A percentile compares a stretch with the other conserved stretches of the same genome.
Conservation (phyloP, 2,113 vertebrate genomes). For the Cyprinodon variegatus region DNA sequence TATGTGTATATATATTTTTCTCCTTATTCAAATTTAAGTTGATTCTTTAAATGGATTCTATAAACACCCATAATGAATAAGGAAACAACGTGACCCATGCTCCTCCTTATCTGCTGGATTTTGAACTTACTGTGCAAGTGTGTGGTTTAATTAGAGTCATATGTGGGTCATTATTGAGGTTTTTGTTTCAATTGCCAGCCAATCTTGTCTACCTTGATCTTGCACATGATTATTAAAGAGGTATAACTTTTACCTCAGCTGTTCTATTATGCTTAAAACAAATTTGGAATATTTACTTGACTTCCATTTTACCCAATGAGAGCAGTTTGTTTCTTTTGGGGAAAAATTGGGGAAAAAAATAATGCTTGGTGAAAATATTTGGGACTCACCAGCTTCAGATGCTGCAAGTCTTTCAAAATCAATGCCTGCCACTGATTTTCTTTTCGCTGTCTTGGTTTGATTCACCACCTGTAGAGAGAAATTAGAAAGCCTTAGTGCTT, state of each 20-base stretch:
- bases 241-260: background rate
- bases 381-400: constrained; percentile 63
- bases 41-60: background rate
- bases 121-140: constrained; percentile 1
- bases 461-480: constrained; percentile 51
- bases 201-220: background rate
- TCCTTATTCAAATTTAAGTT: background rate
- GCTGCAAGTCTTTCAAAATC: constrained; percentile 60
- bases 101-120: constrained; percentile 5
- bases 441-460: constrained; percentile 45
- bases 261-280: background rate
- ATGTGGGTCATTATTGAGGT: background rate
- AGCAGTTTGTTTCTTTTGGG: background rate
- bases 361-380: background rate
- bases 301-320: background rate
- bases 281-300: background rate
- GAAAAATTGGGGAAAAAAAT: background rate
- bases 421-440: constrained; percentile 67
- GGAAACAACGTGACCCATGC: background rate
- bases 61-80: background rate
- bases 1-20: background rate
- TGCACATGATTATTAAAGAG: background rate
- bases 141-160: constrained; percentile 11
- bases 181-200: background rate
- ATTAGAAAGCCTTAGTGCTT: constrained; percentile 12